Evolutionary conservation across 2,797 vertebrate species (phyloP), one percentile per base, ranked within the genome.

Genomic region (Muraenolepis orangiensis): DNA sequence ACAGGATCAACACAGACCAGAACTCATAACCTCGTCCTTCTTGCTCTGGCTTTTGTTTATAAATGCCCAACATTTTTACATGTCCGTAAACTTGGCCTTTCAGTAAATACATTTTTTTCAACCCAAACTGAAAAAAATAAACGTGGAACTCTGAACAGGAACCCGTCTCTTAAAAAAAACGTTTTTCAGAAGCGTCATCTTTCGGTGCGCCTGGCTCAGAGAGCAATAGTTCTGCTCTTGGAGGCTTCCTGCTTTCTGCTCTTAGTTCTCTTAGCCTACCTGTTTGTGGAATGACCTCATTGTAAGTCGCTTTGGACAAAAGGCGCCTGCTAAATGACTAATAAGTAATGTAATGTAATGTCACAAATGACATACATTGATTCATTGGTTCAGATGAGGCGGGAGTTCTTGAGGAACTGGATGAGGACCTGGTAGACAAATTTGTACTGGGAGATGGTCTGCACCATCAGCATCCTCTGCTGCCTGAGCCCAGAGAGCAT

Each of bases 371-470:
- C 51, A 8, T 23, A n/a, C 6, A 23, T n/a, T 1, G 34, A 28
- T 18, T 2, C 66, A 46, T 31, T 32, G 42, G 18, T 71, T 94
- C 91, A 99, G 88, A 99, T 98, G 87, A 99, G 97, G 81, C 98
- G 95, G 16, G 96, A 97, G 90, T 96, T 98, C 82, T 98, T 97
- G 32, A 98, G 95, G 86, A 96, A 98, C 88, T 98, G 95, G 88
- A 98, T 96, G 83, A 99, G 96, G 79, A 98, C 96, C 87, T 96
- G 96, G 86, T 99, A 98, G 90, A 98, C 96, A 74, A 99, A 99
- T 90, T 95, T 95, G 90, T 99, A 99, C 86, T 99, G 98, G 16
- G 96, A 93, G 72, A 97, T 95, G 81, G 98, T 99, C 92, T 98
- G 97, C 75, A 99, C 95, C 97, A 99, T 95, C 79, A 98, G 94